A percentile compares a stretch with the other conserved stretches of the same genome.
Evolutionary conservation across 2,797 vertebrate species (phyloP).

Genomic region (Labroides dimidiatus): DNA sequence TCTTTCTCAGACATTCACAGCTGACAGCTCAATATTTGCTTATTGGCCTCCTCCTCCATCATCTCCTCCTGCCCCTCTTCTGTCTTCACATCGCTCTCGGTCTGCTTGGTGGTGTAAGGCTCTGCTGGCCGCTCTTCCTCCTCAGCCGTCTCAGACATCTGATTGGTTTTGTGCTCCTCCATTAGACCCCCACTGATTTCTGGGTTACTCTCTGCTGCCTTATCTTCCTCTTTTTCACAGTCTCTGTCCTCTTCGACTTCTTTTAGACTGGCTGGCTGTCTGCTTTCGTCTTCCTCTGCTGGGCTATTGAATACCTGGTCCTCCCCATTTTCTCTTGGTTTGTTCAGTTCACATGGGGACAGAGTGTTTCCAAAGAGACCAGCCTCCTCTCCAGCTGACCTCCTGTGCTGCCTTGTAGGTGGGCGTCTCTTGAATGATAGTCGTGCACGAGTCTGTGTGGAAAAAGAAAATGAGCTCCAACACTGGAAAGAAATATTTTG

Average conservation of each 20-base stretch:
- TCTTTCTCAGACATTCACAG: constrained; percentile 49
- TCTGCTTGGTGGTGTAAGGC: constrained; percentile 11
- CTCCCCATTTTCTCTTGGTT: constrained; percentile 64
- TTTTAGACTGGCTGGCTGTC: constrained; percentile 20
- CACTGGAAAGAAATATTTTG: neutral
- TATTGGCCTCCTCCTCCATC: constrained; percentile 23
- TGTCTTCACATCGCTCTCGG: constrained; percentile 10
- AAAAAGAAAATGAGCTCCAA: constrained; percentile 7
- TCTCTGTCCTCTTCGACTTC: constrained; percentile 51
- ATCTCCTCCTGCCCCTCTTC: constrained; percentile 40
- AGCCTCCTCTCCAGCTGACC: constrained; percentile 76
- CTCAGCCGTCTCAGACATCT: constrained; percentile 32
- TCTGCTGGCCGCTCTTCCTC: constrained; percentile 40
- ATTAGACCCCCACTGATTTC: constrained; percentile 1
- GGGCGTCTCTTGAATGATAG: constrained; percentile 84
- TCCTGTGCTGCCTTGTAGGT: constrained; percentile 83
- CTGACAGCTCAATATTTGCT: constrained; percentile 31
- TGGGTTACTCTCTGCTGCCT: constrained; percentile 24
- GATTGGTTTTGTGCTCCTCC: constrained; percentile 40
- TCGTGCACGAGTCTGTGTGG: constrained; percentile 78
- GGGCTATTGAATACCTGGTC: constrained; percentile 51
- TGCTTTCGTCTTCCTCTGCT: constrained; percentile 31
- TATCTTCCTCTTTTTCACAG: constrained; percentile 55
- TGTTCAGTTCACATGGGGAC: constrained; percentile 59
- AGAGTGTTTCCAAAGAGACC: constrained; percentile 10